Evolutionary conservation across 2,113 vertebrate genomes (phyloP).

Genomic region (Pterocles orientalis): DNA sequence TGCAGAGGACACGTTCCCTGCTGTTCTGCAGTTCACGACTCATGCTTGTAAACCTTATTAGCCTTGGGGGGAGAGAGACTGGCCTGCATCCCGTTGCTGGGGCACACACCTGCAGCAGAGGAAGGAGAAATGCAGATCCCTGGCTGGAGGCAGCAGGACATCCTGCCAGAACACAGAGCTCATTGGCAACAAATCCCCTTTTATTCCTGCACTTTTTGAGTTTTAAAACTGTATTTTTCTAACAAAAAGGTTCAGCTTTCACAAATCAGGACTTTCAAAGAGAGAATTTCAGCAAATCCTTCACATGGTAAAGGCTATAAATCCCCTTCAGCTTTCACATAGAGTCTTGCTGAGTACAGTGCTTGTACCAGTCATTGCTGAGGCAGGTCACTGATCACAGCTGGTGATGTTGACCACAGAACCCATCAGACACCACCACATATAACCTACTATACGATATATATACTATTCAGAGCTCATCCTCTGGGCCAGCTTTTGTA

Average conservation of each 20-base stretch:
- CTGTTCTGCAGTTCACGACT: neutral
- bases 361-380: neutral
- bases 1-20: rapidly evolving
- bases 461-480: neutral
- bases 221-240: neutral
- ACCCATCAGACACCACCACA: neutral
- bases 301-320: neutral
- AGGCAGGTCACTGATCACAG: neutral
- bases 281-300: neutral
- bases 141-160: neutral
- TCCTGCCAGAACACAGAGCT: neutral
- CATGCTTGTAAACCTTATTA: neutral
- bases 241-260: neutral
- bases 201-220: neutral
- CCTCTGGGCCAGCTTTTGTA: neutral
- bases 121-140: rapidly evolving
- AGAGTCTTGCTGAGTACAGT: neutral
- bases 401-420: neutral
- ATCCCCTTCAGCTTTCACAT: neutral
- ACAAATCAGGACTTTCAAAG: neutral
- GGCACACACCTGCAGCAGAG: rapidly evolving
- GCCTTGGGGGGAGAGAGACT: neutral
- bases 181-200: neutral
- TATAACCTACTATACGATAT: neutral
- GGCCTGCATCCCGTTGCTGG: neutral